phyloP scores from a whole-genome alignment of 2,797 vertebrate genomes.

The Sparus aurata region DNA sequence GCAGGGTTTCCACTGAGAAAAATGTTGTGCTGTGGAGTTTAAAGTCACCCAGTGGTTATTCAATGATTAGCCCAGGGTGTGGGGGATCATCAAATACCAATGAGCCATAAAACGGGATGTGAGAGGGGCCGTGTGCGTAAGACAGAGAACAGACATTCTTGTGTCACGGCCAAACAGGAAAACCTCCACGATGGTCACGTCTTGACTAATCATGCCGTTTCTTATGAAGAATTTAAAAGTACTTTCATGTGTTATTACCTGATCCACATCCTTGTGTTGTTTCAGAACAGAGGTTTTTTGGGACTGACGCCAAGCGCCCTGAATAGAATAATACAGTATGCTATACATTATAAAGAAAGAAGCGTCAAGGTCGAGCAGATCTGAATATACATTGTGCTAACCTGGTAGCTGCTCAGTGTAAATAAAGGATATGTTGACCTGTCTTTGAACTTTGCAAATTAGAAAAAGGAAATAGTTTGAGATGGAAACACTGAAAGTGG shows the following conservation, averaged over 20 bases:
- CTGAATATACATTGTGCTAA: conserved; percentile 27
- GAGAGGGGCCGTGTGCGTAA: conserved; percentile 32
- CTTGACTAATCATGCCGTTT: conserved; percentile 50
- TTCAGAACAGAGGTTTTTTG: conserved; percentile 35
- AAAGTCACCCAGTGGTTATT: conserved; percentile 68
- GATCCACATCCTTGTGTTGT: conserved; percentile 64
- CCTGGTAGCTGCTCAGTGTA: conserved; percentile 4
- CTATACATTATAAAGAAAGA: conserved; percentile 14
- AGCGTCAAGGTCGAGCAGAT: conserved; percentile 19
- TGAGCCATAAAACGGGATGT: conserved; percentile 64
- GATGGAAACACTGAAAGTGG: conserved; percentile 10
- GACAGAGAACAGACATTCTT: conserved; percentile 62
- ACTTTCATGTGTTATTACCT: conserved; percentile 42
- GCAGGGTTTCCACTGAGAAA: conserved; percentile 29
- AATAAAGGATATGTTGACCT: conserved; percentile 29
- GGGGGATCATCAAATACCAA: conserved; percentile 55
- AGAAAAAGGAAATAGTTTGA: background rate
- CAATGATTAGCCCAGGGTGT: conserved; percentile 73
- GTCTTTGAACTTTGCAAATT: conserved; percentile 23
- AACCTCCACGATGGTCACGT: conserved; percentile 55
- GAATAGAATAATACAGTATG: conserved; percentile 32
- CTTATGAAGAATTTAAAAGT: conserved; percentile 16
- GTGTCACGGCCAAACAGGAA: conserved; percentile 72
- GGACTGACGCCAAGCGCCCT: conserved; percentile 56
- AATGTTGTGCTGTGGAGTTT: conserved; percentile 41